Base-by-base conservation (phyloP, 2,888 invertebrate genomes). In the Nebria brevicollis region DNA sequence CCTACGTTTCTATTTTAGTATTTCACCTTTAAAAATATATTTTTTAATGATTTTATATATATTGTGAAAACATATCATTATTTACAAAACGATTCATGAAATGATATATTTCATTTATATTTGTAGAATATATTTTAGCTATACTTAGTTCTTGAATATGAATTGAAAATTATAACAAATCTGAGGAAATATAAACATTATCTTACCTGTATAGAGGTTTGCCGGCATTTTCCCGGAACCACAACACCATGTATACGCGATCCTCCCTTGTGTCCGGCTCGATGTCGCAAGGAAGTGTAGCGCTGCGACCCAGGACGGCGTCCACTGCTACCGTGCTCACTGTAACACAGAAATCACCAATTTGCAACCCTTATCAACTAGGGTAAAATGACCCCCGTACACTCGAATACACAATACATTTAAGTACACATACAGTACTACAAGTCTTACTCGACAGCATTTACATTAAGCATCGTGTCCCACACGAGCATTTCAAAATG, bases 201-300 rank as follows among this genome's bases (percentile, higher is more conserved):
- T 82, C 90, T 91, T 90, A 96, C 97, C 96, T 97, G 92, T 96
- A 97, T 87, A 97, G 94, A 84, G 97, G 97, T 89, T 96, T 96
- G 84, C 94, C 95, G 77, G 94, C 94, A 85, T 94, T 94, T 88
- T 96, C 96, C 84, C 95, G 92, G 89, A 96, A 97, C 97, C 97
- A 97, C 77, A 97, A 92, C 85, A 97, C 96, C 95, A 97, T 96
- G 90, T 96, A 96, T 83, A 97, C 96, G 83, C 95, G 92, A 89
- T 97, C 97, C 86, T 95, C 95, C 86, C 93, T 93, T 81, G 94
- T 92, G 88, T 94, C 93, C 79, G 96, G 96, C 86, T 95, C 95
- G 89, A 97, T 95, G 92, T 97, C 95, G 91, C 97, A 97, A 65
- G 97, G 97, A 86, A 97, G 90, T 77, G 95, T 94, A 82, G 96